Conservation (phyloP, 2,113 vertebrate species). For the Ctenodactylus gundi region DNA sequence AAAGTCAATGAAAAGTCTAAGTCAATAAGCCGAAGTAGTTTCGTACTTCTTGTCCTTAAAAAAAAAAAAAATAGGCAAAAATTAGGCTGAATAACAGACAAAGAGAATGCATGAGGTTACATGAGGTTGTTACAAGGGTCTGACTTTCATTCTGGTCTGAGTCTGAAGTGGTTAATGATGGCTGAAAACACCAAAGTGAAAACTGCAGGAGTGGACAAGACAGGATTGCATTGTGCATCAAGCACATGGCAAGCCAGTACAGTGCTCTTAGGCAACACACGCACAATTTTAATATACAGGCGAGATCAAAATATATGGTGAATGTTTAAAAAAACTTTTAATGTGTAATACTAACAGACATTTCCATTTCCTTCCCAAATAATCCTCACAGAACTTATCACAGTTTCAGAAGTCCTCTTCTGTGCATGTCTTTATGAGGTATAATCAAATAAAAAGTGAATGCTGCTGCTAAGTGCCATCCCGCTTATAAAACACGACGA, state of each 20-base stretch:
- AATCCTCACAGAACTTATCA: too few species aligned
- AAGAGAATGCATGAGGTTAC: neutral
- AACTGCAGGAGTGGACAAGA: neutral
- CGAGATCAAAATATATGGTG: too few species aligned
- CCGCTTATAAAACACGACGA: too few species aligned
- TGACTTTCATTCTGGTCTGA: neutral
- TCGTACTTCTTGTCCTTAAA: slow-evolving; percentile 89
- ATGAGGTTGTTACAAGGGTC: neutral
- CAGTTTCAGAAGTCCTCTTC: too few species aligned
- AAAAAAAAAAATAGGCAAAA: slow-evolving; percentile 54
- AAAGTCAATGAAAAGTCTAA: slow-evolving; percentile 93
- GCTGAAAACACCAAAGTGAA: neutral
- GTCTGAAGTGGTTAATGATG: neutral
- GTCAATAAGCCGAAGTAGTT: slow-evolving; percentile 93
- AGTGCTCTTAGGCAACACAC: neutral
- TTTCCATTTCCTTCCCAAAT: too few species aligned
- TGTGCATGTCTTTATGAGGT: too few species aligned
- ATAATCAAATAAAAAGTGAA: too few species aligned
- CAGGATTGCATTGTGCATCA: neutral
- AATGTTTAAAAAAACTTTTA: too few species aligned
- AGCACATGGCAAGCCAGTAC: accelerated
- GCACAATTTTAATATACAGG: too few species aligned
- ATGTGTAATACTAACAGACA: too few species aligned
- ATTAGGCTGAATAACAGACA: slow-evolving; percentile 1
- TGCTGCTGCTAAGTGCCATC: too few species aligned